These are phyloP conservation scores for Aplodontia rufa DNA, from an alignment of 2,113 vertebrate species.

Conservation along the genomic window DNA sequence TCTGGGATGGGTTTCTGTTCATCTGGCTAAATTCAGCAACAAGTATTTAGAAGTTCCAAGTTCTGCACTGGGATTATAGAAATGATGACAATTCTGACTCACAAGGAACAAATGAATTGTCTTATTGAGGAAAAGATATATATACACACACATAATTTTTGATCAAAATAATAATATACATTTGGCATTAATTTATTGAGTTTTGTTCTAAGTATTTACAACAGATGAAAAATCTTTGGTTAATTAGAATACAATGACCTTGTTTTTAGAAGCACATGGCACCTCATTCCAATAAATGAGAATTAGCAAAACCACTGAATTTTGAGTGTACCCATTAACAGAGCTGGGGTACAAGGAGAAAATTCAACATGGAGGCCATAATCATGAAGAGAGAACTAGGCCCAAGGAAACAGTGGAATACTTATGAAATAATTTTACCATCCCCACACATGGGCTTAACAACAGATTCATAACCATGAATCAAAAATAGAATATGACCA, in stretches of 20 bases:
- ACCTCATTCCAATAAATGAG: neutral
- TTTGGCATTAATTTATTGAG: neutral
- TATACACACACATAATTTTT: neutral
- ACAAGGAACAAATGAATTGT: neutral
- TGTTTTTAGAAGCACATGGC: conserved; percentile 21
- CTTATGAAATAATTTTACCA: neutral
- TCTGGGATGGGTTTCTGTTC: neutral
- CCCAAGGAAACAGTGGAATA: neutral
- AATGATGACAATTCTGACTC: neutral
- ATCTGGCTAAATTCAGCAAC: neutral
- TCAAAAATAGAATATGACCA: neutral
- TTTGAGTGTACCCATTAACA: neutral
- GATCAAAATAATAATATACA: neutral
- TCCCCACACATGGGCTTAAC: neutral
- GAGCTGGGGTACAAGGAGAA: neutral
- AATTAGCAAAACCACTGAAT: neutral
- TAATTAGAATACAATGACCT: neutral
- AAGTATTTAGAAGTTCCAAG: neutral
- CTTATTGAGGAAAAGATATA: neutral
- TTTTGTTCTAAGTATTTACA: neutral
- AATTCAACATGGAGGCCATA: neutral
- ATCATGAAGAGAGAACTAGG: neutral
- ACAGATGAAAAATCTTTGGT: neutral
- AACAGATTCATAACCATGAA: neutral
- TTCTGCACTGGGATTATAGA: neutral